Conservation (phyloP, 2,888 invertebrate species). For the Protonemura montana region DNA sequence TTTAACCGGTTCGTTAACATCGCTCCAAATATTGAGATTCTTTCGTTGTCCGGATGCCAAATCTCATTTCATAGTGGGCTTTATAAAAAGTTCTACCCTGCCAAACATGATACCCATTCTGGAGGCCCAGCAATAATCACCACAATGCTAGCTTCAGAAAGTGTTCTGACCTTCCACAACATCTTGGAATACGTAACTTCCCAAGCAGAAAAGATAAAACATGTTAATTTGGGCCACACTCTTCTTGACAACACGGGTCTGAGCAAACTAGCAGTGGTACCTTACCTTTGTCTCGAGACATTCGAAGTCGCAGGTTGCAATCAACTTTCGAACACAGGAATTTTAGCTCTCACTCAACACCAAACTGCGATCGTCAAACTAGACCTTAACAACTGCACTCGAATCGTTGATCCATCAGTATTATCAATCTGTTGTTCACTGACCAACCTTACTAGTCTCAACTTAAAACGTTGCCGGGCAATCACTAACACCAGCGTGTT, state of each 20-base stretch:
- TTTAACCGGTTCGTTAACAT: constrained; percentile 71
- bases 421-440: constrained; percentile 68
- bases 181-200: constrained; percentile 66
- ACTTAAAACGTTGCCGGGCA: constrained; percentile 70
- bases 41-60: constrained; percentile 73
- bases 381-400: constrained; percentile 70
- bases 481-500: constrained; percentile 69
- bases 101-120: constrained; percentile 46
- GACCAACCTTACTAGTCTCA: constrained; percentile 66
- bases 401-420: constrained; percentile 71
- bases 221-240: constrained; percentile 72
- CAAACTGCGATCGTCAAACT: constrained; percentile 67
- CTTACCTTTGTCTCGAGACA: constrained; percentile 63
- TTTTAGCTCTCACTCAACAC: constrained; percentile 63
- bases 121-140: constrained; percentile 46
- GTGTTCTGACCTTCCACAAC: constrained; percentile 75
- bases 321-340: constrained; percentile 68
- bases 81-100: constrained; percentile 72
- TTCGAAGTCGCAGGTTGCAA: constrained; percentile 67
- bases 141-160: constrained; percentile 64
- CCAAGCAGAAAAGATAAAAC: constrained; percentile 65
- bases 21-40: constrained; percentile 66
- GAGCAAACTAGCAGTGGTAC: constrained; percentile 63
- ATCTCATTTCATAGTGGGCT: constrained; percentile 75
- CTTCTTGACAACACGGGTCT: constrained; percentile 72